Percentiles rank a stretch among this genome's conserved stretches.
phyloP scores from a whole-genome alignment of 2,888 invertebrate genomes.

The Arrhopalites spinosus region DNA sequence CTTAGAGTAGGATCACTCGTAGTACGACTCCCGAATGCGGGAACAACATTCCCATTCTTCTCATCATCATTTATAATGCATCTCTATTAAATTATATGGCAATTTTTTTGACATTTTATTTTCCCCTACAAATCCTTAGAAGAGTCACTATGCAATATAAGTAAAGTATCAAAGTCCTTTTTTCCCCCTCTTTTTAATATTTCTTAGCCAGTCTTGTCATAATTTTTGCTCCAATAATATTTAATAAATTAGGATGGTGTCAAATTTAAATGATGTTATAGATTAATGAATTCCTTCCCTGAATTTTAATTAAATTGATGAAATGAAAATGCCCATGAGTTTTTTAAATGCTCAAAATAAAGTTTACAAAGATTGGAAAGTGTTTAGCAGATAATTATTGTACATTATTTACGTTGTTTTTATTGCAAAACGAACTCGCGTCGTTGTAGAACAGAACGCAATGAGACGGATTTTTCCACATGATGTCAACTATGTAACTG shows the following conservation, averaged over 20 bases:
- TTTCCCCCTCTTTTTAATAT: too few species aligned
- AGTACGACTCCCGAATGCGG: not conserved
- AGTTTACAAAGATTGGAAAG: not conserved
- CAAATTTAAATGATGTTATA: not conserved
- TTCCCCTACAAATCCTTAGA: too few species aligned
- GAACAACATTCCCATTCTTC: not conserved
- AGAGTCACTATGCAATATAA: too few species aligned
- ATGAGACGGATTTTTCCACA: not conserved
- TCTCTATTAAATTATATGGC: not conserved
- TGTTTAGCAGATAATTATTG: not conserved
- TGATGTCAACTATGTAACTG: too few species aligned
- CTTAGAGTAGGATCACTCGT: not conserved
- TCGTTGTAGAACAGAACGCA: constrained; percentile 2
- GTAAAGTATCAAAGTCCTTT: too few species aligned
- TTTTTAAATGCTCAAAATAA: not conserved
- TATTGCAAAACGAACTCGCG: constrained; percentile 10
- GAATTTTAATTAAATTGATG: not conserved
- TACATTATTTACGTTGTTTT: constrained; percentile 9
- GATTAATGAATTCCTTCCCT: not conserved
- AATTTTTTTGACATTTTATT: too few species aligned
- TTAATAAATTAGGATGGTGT: too few species aligned
- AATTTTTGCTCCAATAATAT: too few species aligned
- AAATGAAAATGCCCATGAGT: not conserved
- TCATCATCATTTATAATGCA: not conserved
- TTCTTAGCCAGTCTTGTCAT: too few species aligned